phyloP scores from a whole-genome alignment of 1,140 invertebrate species.

The Drosophila mauritiana region DNA sequence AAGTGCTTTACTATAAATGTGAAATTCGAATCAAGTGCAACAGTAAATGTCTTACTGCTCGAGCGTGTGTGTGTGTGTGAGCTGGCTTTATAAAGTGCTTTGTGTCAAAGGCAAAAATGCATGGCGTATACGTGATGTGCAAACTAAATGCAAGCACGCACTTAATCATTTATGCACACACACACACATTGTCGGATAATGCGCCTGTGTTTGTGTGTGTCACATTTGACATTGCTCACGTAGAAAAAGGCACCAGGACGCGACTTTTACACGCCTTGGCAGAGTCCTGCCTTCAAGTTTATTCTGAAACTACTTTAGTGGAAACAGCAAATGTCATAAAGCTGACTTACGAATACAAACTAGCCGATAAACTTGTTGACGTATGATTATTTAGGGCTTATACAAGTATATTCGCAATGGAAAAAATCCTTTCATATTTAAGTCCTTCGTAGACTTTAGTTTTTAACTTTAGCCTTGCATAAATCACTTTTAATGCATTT shows the following conservation, averaged over 20 bases:
- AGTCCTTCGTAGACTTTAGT: no score
- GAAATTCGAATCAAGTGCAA: conserved; percentile 55
- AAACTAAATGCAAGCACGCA: conserved; percentile 71
- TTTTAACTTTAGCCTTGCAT: no score
- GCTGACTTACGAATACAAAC: conserved; percentile 8
- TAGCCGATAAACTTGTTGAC: neutral
- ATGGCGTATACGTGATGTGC: conserved; percentile 66
- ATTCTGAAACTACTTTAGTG: conserved; percentile 17
- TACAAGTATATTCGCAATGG: no score
- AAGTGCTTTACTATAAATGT: conserved; percentile 19
- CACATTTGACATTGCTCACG: conserved; percentile 65
- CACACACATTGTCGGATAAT: conserved; percentile 11
- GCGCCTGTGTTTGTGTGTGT: conserved; percentile 25
- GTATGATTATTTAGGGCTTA: neutral
- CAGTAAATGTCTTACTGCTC: conserved; percentile 24
- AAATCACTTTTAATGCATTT: no score
- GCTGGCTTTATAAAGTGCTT: conserved; percentile 72
- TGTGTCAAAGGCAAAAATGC: conserved; percentile 74
- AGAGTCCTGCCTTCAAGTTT: conserved; percentile 54
- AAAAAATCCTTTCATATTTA: no score
- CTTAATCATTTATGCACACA: conserved; percentile 67
- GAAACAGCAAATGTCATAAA: conserved; percentile 18
- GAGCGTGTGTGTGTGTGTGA: conserved; percentile 3
- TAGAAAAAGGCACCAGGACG: conserved; percentile 44
- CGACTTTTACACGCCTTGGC: conserved; percentile 61